Conservation (phyloP, 92 coral and sea anemone genomes). For the Nematostella vectensis region DNA sequence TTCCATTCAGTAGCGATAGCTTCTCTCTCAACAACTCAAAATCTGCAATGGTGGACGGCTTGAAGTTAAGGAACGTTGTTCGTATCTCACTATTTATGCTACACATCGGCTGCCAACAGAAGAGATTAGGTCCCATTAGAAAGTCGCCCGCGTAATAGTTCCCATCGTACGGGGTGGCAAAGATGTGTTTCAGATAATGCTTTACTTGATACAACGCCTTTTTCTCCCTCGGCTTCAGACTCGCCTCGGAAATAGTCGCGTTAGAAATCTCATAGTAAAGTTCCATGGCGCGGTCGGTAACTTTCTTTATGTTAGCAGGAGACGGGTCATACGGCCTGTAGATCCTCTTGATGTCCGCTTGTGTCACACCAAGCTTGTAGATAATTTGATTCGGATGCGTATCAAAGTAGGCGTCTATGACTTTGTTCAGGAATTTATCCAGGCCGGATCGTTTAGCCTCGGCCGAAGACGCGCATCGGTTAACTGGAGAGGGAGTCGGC, state of each 20-base stretch:
- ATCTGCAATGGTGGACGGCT: constrained; percentile 37
- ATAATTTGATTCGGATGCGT: constrained; percentile 29
- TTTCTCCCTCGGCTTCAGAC: constrained; percentile 62
- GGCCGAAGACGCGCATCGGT: constrained; percentile 20
- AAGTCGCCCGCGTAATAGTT: constrained; percentile 76
- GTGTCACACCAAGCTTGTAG: constrained; percentile 21
- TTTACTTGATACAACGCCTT: constrained; percentile 57
- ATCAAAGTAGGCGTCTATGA: constrained; percentile 28
- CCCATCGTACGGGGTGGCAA: constrained; percentile 61
- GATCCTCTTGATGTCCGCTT: constrained; percentile 10
- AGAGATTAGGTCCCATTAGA: constrained; percentile 72
- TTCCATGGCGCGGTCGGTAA: constrained; percentile 45
- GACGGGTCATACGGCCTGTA: constrained; percentile 46
- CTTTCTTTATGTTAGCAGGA: constrained; percentile 34
- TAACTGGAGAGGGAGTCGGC: neutral
- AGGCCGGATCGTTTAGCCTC: constrained; percentile 70
- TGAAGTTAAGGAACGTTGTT: constrained; percentile 19
- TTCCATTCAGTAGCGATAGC: constrained; percentile 21
- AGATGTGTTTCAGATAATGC: constrained; percentile 53
- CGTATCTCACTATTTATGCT: constrained; percentile 3
- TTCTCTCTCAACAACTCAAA: constrained; percentile 26
- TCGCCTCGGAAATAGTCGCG: constrained; percentile 7
- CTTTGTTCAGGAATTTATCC: constrained; percentile 41
- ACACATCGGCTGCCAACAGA: constrained; percentile 78
- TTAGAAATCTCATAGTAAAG: constrained; percentile 31